phyloP scores from a whole-genome alignment of 2,113 vertebrate genomes.

The Urocolius indicus region DNA sequence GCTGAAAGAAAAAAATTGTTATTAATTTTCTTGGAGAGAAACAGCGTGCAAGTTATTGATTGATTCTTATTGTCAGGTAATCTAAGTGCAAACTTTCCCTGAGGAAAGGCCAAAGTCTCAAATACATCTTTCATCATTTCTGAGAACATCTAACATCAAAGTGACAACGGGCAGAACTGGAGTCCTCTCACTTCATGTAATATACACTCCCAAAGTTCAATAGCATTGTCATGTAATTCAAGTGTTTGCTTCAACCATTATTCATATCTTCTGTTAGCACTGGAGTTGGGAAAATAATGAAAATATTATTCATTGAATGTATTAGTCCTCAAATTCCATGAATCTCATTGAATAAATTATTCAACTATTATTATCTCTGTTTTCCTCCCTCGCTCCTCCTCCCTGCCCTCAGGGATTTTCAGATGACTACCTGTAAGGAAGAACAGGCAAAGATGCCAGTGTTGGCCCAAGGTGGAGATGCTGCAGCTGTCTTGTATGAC shows the following conservation, averaged over 20 bases:
- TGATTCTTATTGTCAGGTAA: conserved; percentile 45
- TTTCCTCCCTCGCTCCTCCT: background rate
- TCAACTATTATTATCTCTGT: background rate
- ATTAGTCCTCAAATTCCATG: conserved; percentile 42
- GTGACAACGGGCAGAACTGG: background rate
- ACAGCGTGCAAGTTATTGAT: background rate
- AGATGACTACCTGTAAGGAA: background rate
- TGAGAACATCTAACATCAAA: background rate
- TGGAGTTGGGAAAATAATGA: conserved; percentile 43
- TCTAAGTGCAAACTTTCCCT: background rate
- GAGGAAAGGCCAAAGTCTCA: conserved; percentile 43
- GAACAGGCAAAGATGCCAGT: background rate
- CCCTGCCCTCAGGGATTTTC: background rate
- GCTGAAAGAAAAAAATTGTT: conserved; percentile 22
- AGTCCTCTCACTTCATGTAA: background rate
- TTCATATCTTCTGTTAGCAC: conserved; percentile 35
- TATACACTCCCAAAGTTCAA: conserved; percentile 6
- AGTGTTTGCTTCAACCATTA: conserved; percentile 49
- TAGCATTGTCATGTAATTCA: conserved; percentile 19
- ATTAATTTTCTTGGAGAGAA: conserved; percentile 31
- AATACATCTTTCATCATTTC: conserved; percentile 12
- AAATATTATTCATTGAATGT: conserved; percentile 64
- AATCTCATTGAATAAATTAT: conserved; percentile 61
- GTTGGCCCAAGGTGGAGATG: background rate
- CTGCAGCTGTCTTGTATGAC: background rate